Conservation (phyloP, 2,888 invertebrate species). For the Phytoseiulus persimilis region DNA sequence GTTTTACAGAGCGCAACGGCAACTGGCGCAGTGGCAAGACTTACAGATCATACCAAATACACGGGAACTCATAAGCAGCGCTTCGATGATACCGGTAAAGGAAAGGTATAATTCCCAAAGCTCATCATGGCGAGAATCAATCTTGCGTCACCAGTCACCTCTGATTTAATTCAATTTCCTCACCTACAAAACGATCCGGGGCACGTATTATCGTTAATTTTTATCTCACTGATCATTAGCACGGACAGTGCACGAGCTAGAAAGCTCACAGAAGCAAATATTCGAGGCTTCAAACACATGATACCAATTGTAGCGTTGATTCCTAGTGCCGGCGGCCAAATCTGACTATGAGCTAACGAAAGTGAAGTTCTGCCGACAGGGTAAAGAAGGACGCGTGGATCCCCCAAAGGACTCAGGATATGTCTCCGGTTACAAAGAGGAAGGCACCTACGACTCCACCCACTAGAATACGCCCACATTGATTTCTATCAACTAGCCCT, state of each 20-base stretch:
- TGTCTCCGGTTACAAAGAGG: slow-evolving; percentile 74
- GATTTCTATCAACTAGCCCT: background rate
- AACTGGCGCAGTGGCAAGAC: slow-evolving; percentile 61
- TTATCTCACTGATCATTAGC: background rate
- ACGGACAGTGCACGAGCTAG: background rate
- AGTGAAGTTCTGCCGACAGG: slow-evolving; percentile 48
- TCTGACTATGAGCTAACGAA: background rate
- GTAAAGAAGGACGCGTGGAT: slow-evolving; percentile 72
- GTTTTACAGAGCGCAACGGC: slow-evolving; percentile 44
- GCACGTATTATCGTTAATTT: background rate
- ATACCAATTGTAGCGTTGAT: no score
- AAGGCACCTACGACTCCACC: slow-evolving; percentile 56
- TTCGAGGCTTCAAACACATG: no score
- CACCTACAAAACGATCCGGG: background rate
- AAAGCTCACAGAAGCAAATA: background rate
- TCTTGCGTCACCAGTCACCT: background rate
- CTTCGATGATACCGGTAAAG: slow-evolving; percentile 73
- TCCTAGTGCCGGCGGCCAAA: no score
- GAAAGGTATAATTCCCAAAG: slow-evolving; percentile 54
- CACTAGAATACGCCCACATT: slow-evolving; percentile 40
- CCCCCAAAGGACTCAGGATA: slow-evolving; percentile 66
- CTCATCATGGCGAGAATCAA: background rate
- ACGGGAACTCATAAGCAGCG: slow-evolving; percentile 79
- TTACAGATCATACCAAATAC: slow-evolving; percentile 77
- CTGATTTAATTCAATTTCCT: background rate